Base-by-base conservation (phyloP, 1,140 invertebrate species). In the Drosophila arawakana region DNA sequence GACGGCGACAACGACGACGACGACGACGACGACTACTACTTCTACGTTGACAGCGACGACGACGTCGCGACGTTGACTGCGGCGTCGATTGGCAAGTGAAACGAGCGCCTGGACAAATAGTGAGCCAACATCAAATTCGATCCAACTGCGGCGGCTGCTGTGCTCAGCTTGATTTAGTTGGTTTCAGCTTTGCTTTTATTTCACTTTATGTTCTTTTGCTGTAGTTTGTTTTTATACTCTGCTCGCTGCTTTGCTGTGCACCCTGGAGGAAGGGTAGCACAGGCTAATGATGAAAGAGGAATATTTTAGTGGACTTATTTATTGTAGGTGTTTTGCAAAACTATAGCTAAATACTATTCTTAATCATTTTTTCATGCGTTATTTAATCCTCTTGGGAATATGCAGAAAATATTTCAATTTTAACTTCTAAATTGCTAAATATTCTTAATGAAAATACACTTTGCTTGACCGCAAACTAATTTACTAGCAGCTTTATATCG, bases 101-200 rank as follows among this genome's bases (percentile, higher is more conserved):
- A 35, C 57, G 65, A 79, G 50, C 83, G 79, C 72, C 80, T 88
- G 80, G 78, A 77, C 81, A 88, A 85, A 86, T 71, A 85, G 35
- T 76, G 74, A 85, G 73, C 50, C 65, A 78, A 69, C n/a, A 35
- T 47, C 21, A 75, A 69, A 73, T 66, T 21, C 21, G 46, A 57
- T 35, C 41, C 43, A 52, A 52, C 39, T 60, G 46, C 15, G 11
- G 57, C 35, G 41, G 35, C 55, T 43, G 57, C 11, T 39, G 57
- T 61, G 66, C 52, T 76, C 47, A 54, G 60, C 46, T 80, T 66
- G 54, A 37, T 55, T 81, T 41, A 55, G 47, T 60, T 74, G 72
- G 65, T n/a, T 30, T 52, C 10, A n/a, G 59, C 61, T 74, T 69
- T 59, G 59, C 49, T 80, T 75, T 66, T 66, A n/a, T 49, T 60